phyloP scores from a whole-genome alignment of 1,140 invertebrate species.

The Pseudomyrmex cubaensis region DNA sequence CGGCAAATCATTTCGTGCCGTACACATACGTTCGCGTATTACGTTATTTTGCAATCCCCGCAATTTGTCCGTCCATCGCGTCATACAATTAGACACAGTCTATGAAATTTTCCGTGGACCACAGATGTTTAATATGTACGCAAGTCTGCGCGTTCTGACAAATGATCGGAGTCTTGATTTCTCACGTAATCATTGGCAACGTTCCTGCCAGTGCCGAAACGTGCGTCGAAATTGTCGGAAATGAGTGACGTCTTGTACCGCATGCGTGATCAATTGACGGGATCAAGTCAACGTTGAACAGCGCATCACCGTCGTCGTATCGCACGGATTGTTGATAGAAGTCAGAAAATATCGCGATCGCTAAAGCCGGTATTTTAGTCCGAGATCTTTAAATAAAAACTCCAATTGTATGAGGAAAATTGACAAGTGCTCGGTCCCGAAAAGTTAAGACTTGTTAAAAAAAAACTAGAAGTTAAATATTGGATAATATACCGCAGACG shows the following conservation, averaged over 20 bases:
- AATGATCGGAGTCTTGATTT: conserved; percentile 55
- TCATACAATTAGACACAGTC: conserved; percentile 59
- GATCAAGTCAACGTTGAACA: not conserved
- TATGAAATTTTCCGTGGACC: conserved; percentile 45
- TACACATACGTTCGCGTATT: conserved; percentile 28
- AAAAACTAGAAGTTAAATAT: no score
- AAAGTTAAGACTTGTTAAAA: no score
- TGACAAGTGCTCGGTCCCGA: no score
- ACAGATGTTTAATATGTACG: conserved; percentile 49
- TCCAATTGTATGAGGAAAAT: no score
- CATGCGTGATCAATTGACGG: not conserved
- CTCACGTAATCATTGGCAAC: conserved; percentile 47
- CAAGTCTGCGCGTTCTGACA: conserved; percentile 32
- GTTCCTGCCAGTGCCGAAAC: conserved; percentile 25
- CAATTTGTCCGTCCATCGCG: conserved; percentile 49
- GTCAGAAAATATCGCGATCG: not conserved
- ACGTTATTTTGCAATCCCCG: conserved; percentile 49
- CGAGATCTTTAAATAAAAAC: not conserved
- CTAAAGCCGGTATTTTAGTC: not conserved
- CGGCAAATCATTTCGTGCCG: conserved; percentile 43
- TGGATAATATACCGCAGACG: no score
- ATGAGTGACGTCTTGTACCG: not conserved
- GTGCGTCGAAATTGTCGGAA: conserved; percentile 9
- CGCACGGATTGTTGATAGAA: not conserved
- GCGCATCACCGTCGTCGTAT: no score